Percentiles rank a stretch among this genome's conserved stretches.
Conservation (phyloP, 2,113 vertebrate genomes). For the Polyodon spathula region DNA sequence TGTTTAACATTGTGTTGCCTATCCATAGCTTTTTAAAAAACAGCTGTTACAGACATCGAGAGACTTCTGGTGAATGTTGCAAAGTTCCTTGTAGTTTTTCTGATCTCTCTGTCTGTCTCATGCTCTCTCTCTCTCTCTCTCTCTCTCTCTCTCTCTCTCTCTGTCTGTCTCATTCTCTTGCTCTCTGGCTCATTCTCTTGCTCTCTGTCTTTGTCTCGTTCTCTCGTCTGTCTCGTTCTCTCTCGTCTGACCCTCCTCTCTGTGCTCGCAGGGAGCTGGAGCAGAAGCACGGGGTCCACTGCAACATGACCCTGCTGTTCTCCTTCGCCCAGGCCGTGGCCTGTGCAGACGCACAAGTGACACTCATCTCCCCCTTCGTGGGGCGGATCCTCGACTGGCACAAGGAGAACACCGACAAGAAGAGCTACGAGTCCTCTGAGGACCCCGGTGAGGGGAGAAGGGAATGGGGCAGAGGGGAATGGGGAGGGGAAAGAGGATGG, state of each 20-base stretch:
- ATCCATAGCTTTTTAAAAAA: no score
- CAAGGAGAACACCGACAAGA: slow-evolving; percentile 79
- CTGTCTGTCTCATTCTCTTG: no score
- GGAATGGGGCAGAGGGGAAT: no score
- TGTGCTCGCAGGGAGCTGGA: slow-evolving; percentile 71
- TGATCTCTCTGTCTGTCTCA: no score
- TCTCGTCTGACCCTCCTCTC: neutral
- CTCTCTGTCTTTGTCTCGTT: slow-evolving; percentile 3
- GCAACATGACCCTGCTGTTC: slow-evolving; percentile 98
- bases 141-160: no score
- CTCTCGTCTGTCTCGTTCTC: neutral
- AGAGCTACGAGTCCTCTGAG: slow-evolving; percentile 72
- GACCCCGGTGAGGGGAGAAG: slow-evolving; percentile 69
- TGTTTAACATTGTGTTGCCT: no score
- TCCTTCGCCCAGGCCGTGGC: slow-evolving; percentile 96
- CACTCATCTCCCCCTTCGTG: slow-evolving; percentile 90
- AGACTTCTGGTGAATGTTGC: no score
- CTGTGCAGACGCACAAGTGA: slow-evolving; percentile 86
- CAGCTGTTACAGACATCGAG: no score
- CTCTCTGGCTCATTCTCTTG: no score
- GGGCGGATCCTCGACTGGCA: slow-evolving; percentile 94
- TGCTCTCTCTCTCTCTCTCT: neutral
- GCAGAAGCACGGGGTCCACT: slow-evolving; percentile 76
- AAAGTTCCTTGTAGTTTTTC: no score
- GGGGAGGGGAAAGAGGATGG: no score